Conservation (phyloP, 2,888 invertebrate genomes). For the Eupithecia vulgata region DNA sequence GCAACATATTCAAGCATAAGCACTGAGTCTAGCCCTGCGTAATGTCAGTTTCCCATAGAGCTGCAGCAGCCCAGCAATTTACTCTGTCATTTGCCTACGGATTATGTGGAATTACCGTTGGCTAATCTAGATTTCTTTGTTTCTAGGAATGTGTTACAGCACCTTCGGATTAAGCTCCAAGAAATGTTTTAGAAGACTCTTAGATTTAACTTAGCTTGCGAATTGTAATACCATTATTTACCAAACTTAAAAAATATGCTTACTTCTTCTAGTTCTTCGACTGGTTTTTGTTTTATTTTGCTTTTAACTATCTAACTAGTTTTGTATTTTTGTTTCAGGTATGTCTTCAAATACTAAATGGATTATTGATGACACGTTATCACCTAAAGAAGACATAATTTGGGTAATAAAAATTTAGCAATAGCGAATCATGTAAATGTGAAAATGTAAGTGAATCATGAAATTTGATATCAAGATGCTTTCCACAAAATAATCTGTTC, state of each 20-base stretch:
- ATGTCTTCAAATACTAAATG: neutral
- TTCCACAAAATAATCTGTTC: constrained; percentile 42
- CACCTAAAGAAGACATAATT: neutral
- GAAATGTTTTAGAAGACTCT: neutral
- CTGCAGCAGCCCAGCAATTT: constrained; percentile 51
- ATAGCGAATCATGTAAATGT: neutral
- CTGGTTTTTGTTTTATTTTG: neutral
- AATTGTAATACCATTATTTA: neutral
- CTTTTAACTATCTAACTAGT: neutral
- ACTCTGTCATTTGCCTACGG: constrained; percentile 54
- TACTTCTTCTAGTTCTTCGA: neutral
- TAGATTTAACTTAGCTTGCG: neutral
- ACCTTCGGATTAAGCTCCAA: neutral
- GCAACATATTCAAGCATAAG: neutral
- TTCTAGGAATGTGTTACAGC: constrained; percentile 26
- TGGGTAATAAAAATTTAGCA: constrained; percentile 15
- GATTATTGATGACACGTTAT: neutral
- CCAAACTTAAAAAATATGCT: neutral
- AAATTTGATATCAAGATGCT: neutral
- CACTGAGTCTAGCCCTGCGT: constrained; percentile 41
- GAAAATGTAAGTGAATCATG: neutral
- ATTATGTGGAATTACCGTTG: constrained; percentile 58
- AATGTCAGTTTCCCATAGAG: constrained; percentile 60
- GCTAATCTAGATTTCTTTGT: constrained; percentile 51
- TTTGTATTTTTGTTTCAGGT: constrained; percentile 35